A percentile compares a stretch with the other conserved stretches of the same genome.
These are phyloP conservation scores for Pachliopta kotzebuea DNA, from an alignment of 2,888 invertebrate species.

Conservation along the genomic window DNA sequence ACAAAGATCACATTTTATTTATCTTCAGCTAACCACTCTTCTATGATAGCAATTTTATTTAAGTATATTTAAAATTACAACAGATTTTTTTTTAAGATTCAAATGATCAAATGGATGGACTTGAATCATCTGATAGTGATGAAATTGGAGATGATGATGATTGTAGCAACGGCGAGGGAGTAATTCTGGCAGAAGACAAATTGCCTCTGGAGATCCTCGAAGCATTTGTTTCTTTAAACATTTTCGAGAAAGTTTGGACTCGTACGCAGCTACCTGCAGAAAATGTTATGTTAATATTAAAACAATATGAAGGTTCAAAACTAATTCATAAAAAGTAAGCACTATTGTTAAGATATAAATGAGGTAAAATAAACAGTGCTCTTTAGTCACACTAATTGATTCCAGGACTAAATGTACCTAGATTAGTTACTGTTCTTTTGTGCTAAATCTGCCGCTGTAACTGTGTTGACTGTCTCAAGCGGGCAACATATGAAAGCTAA, in stretches of 20 bases:
- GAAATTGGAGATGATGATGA: slow-evolving; percentile 62
- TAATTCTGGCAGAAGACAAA: slow-evolving; percentile 66
- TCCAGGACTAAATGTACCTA: no score
- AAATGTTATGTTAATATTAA: slow-evolving; percentile 76
- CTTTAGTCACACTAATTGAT: no score
- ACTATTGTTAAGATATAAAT: no score
- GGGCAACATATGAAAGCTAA: no score
- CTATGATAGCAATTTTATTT: slow-evolving; percentile 5
- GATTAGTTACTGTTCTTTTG: no score
- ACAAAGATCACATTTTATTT: neutral
- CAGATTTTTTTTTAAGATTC: slow-evolving; percentile 42
- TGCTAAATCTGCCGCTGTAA: no score
- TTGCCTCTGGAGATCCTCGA: slow-evolving; percentile 81
- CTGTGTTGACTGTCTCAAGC: no score
- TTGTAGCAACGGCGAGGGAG: slow-evolving; percentile 63
- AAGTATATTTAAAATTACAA: neutral
- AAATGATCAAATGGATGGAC: slow-evolving; percentile 51
- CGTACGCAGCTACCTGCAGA: slow-evolving; percentile 76
- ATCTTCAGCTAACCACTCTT: neutral
- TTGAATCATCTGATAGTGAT: slow-evolving; percentile 64
- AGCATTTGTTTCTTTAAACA: slow-evolving; percentile 78
- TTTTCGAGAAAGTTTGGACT: slow-evolving; percentile 82
- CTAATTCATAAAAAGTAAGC: slow-evolving; percentile 74
- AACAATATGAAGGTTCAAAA: slow-evolving; percentile 71
- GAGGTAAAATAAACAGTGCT: no score